Percentiles rank a stretch among this genome's conserved stretches.
Conservation (phyloP, 2,113 vertebrate genomes). For the pig (Sus scrofa) region DNA sequence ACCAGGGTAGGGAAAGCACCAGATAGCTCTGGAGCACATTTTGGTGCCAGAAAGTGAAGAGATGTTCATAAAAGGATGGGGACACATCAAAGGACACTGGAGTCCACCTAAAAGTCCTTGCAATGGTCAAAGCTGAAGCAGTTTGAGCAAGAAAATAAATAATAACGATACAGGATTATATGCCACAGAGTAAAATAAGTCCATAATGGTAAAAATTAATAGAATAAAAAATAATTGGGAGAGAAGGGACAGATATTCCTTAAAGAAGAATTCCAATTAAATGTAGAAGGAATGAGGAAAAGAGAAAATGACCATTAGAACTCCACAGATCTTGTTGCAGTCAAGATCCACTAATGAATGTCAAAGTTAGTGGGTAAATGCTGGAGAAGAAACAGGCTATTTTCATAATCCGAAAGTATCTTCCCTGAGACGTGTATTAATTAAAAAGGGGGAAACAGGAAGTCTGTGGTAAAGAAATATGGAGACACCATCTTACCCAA, state of each 20-base stretch:
- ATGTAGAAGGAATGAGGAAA: neutral
- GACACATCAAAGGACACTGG: neutral
- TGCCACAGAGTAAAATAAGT: neutral
- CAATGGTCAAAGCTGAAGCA: neutral
- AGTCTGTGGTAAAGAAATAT: neutral
- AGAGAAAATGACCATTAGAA: neutral
- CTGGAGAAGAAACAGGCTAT: neutral
- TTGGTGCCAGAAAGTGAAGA: neutral
- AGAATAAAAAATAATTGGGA: neutral
- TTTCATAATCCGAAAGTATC: neutral
- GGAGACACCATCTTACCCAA: neutral
- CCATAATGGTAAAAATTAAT: neutral
- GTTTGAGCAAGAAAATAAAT: neutral
- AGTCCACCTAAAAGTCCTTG: neutral
- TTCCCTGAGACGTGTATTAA: neutral
- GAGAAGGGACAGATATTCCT: neutral
- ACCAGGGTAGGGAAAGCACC: neutral
- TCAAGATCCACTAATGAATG: neutral
- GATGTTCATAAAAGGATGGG: neutral
- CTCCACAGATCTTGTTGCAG: neutral
- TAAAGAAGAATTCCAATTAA: slow-evolving; percentile 25
- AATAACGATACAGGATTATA: neutral
- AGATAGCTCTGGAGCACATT: neutral
- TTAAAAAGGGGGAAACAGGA: neutral
- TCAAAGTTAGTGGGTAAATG: neutral